A percentile compares a stretch with the other conserved stretches of the same genome.
These are phyloP conservation scores for Bathynomus jamesi DNA, from an alignment of 1,140 invertebrate species.

Conservation along the genomic window DNA sequence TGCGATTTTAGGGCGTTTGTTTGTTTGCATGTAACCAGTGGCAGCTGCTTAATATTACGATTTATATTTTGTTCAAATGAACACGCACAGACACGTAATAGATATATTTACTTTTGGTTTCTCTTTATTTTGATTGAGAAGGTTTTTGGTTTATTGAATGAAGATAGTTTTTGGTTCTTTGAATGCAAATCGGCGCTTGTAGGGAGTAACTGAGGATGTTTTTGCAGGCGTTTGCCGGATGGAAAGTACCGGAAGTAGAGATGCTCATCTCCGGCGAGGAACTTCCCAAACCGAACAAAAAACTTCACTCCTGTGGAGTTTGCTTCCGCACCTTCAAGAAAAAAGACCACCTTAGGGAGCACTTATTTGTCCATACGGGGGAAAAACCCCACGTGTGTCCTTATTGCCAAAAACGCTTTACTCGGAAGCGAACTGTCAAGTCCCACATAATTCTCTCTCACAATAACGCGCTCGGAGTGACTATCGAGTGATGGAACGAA, in stretches of 20 bases:
- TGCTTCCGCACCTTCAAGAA: constrained; percentile 50
- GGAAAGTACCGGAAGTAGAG: background rate
- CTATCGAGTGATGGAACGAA: too few species aligned
- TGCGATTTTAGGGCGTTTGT: too few species aligned
- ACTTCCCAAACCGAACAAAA: background rate
- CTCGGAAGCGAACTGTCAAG: constrained; percentile 4
- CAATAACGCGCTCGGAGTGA: background rate
- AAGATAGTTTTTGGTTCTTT: too few species aligned
- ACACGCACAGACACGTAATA: too few species aligned
- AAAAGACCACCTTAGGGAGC: constrained; percentile 48
- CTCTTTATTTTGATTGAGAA: too few species aligned
- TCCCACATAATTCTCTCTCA: background rate
- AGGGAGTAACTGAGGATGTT: background rate
- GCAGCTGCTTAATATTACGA: too few species aligned
- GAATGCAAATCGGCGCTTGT: background rate
- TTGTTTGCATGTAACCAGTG: too few species aligned
- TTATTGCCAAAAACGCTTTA: constrained; percentile 50
- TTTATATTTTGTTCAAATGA: too few species aligned
- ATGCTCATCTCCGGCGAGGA: background rate
- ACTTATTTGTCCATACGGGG: constrained; percentile 38
- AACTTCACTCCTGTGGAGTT: background rate
- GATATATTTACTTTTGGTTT: too few species aligned
- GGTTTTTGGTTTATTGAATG: too few species aligned
- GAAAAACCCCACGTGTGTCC: constrained; percentile 52
- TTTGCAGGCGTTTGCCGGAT: background rate